A percentile compares a stretch with the other conserved stretches of the same genome.
Evolutionary conservation across 2,113 vertebrate species (phyloP).

Genomic region (Caranx melampygus): DNA sequence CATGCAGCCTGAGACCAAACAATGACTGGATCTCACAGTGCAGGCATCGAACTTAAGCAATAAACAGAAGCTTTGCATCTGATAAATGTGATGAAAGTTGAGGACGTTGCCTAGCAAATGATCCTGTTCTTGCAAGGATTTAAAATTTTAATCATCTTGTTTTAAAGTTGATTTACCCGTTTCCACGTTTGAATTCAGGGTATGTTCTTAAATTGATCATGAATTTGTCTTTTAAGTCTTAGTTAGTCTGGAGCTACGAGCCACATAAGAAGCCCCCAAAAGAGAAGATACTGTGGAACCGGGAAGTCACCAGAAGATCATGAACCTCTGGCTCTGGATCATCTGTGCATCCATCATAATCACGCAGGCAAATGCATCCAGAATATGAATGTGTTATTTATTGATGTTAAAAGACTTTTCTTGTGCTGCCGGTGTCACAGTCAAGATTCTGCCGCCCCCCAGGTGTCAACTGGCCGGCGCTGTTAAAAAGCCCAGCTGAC

Average conservation of each 20-base stretch:
- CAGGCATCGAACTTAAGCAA: not conserved
- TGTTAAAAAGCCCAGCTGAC: conserved; percentile 32
- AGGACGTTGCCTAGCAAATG: too few relatives aligned
- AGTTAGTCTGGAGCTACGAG: too few relatives aligned
- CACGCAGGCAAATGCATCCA: conserved; percentile 24
- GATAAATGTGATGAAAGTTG: not conserved
- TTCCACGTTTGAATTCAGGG: too few relatives aligned
- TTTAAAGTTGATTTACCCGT: too few relatives aligned
- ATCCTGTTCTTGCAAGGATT: too few relatives aligned
- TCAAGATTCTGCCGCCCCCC: conserved; percentile 3
- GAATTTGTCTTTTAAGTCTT: too few relatives aligned
- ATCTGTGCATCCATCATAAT: conserved; percentile 60
- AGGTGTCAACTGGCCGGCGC: not conserved
- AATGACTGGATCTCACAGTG: not conserved
- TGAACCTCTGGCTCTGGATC: conserved; percentile 53
- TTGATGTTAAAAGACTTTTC: conserved; percentile 55
- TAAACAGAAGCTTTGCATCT: not conserved
- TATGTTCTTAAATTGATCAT: too few relatives aligned
- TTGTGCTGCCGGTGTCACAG: not conserved
- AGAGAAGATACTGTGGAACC: too few relatives aligned
- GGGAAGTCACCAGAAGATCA: conserved; percentile 32
- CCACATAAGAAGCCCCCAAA: too few relatives aligned
- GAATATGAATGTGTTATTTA: conserved; percentile 68
- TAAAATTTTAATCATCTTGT: too few relatives aligned
- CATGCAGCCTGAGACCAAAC: not conserved